A percentile compares a stretch with the other conserved stretches of the same genome.
Evolutionary conservation across 2,113 vertebrate genomes (phyloP).

Genomic region (Petromus typicus): DNA sequence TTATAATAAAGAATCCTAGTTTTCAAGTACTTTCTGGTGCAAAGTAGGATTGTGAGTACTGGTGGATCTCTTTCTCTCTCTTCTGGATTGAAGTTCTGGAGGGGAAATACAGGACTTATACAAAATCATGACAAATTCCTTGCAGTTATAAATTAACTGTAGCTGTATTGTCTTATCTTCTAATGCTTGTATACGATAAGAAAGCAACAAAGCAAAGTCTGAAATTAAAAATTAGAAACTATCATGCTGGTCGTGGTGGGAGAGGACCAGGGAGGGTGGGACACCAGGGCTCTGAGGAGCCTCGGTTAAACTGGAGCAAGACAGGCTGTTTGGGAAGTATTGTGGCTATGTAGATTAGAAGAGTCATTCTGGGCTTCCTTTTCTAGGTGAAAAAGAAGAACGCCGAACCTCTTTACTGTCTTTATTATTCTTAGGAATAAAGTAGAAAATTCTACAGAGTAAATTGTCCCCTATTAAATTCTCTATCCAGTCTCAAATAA

Average conservation of each 20-base stretch:
- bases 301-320: background rate
- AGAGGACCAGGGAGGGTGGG: background rate
- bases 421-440: background rate
- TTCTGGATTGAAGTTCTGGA: background rate
- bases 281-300: background rate
- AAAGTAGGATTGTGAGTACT: background rate
- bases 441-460: background rate
- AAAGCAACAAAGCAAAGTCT: background rate
- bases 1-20: background rate
- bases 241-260: background rate
- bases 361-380: background rate
- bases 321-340: background rate
- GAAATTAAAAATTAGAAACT: background rate
- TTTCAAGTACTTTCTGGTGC: background rate
- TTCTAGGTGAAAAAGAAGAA: background rate
- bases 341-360: background rate
- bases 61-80: background rate
- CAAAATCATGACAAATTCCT: background rate
- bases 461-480: background rate
- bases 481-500: conserved; percentile 27
- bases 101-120: background rate
- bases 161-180: background rate
- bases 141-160: background rate
- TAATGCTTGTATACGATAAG: background rate
- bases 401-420: background rate